A percentile compares a stretch with the other conserved stretches of the same genome.
Conservation (phyloP, 2,797 vertebrate genomes). For the Gymnodraco acuticeps region DNA sequence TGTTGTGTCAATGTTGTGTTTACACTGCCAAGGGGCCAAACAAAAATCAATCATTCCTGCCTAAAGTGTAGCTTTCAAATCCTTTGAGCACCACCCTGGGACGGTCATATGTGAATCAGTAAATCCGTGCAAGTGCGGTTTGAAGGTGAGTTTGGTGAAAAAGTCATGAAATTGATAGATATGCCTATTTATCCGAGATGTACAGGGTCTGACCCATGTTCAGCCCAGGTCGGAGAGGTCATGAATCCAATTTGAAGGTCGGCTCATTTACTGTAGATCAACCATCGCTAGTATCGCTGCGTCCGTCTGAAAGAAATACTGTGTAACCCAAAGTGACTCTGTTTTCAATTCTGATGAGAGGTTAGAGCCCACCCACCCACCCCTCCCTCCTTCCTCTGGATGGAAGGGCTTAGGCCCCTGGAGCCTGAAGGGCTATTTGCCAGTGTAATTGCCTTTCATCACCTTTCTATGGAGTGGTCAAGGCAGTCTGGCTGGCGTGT, state of each 20-base stretch:
- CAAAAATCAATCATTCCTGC: background rate
- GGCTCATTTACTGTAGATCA: conserved; percentile 15
- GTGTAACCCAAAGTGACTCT: conserved; percentile 29
- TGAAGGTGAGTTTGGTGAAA: background rate
- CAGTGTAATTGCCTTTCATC: conserved; percentile 84
- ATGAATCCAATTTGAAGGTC: background rate
- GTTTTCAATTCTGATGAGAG: conserved; percentile 41
- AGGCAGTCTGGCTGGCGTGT: conserved; percentile 75
- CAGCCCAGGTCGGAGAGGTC: background rate
- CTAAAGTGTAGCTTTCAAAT: conserved; percentile 8
- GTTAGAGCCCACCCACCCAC: conserved; percentile 26
- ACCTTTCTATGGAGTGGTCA: conserved; percentile 84
- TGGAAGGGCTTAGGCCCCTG: conserved; percentile 72
- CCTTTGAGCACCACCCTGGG: background rate
- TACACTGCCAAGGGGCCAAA: background rate
- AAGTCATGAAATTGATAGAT: background rate
- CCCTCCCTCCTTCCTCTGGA: conserved; percentile 43
- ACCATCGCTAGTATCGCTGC: background rate
- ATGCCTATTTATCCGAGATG: background rate
- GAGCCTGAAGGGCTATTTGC: conserved; percentile 81
- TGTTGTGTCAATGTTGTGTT: background rate
- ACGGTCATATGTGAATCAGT: background rate
- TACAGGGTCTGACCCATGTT: background rate
- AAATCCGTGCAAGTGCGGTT: conserved; percentile 8
- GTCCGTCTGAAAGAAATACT: conserved; percentile 20